Conservation (phyloP, 2,797 vertebrate species). For the Pipistrellus kuhlii region DNA sequence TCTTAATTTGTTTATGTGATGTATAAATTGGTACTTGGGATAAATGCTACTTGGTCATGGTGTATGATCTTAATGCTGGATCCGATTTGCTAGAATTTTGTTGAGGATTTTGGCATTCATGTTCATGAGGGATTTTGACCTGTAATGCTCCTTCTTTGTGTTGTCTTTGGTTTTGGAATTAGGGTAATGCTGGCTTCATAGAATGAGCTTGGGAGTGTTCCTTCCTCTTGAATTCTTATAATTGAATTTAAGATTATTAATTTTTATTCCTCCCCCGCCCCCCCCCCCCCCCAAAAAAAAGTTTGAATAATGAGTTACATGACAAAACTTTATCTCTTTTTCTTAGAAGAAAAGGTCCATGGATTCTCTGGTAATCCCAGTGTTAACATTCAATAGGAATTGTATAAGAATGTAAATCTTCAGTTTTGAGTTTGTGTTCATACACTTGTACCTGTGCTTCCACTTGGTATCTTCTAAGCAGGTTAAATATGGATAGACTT, state of each 20-base stretch:
- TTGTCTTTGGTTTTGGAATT: too few species aligned
- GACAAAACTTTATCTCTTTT: neutral
- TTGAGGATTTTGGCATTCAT: too few species aligned
- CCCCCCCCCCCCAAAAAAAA: neutral
- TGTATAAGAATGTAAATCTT: neutral
- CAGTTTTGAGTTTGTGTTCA: neutral
- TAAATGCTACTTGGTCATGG: too few species aligned
- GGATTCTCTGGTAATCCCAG: neutral
- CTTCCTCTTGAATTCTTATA: neutral
- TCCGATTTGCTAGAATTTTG: too few species aligned
- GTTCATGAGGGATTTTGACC: too few species aligned
- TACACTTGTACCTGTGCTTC: rapidly evolving
- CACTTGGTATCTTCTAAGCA: neutral
- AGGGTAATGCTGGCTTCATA: too few species aligned
- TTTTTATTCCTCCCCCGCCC: neutral
- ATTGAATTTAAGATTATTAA: neutral
- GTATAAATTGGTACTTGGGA: too few species aligned
- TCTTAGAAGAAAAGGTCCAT: neutral
- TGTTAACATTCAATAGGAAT: neutral
- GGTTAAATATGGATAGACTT: neutral
- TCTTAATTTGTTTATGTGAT: too few species aligned
- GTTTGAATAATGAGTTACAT: neutral
- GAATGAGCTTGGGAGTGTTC: too few species aligned
- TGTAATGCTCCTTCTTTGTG: too few species aligned
- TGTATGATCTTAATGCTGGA: too few species aligned